Percentiles rank a stretch among this genome's conserved stretches.
phyloP scores from a whole-genome alignment of 2,113 vertebrate genomes.

The Pomatostomus ruficeps region DNA sequence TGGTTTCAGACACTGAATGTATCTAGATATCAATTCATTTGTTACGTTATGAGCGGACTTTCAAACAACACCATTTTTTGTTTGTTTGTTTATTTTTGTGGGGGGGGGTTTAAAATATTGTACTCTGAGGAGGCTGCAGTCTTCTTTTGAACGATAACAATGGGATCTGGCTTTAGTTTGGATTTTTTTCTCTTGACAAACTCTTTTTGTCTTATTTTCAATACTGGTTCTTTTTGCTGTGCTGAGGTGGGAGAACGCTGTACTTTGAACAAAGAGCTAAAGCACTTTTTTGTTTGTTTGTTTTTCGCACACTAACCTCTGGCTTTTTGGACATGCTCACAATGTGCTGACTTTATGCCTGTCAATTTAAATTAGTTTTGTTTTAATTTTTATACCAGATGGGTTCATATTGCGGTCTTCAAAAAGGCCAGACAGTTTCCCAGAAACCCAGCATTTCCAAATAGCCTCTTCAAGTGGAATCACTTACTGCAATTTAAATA shows the following conservation, averaged over 20 bases:
- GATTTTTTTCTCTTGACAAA: background rate
- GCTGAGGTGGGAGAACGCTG: background rate
- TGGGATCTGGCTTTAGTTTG: background rate
- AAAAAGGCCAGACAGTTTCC: background rate
- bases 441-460: background rate
- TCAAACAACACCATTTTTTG: background rate
- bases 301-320: background rate
- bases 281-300: background rate
- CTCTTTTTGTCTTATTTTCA: background rate
- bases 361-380: background rate
- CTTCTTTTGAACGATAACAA: background rate
- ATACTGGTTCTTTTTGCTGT: background rate
- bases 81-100: too few species aligned
- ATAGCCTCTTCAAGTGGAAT: background rate
- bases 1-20: background rate
- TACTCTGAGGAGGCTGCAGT: background rate
- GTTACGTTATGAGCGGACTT: background rate
- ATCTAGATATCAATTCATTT: background rate
- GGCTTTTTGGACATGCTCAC: background rate
- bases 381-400: conserved; percentile 13
- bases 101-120: too few species aligned
- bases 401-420: background rate
- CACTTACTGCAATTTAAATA: conserved; percentile 47
- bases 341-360: background rate
- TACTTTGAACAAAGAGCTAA: background rate